These are phyloP conservation scores for Tachuris rubrigastra DNA, from an alignment of 2,113 vertebrate species.

Conservation along the genomic window DNA sequence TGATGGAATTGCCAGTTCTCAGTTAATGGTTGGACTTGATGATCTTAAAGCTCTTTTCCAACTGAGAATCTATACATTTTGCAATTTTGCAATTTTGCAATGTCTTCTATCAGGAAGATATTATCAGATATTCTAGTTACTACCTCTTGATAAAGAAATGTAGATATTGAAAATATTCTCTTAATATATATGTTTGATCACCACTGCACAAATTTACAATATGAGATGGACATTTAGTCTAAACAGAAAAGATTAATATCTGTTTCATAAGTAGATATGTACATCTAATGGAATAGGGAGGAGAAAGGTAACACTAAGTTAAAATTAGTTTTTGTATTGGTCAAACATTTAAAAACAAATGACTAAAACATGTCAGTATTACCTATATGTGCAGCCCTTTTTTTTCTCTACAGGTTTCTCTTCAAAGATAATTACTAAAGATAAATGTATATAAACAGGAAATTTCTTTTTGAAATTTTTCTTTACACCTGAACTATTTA, in stretches of 20 bases:
- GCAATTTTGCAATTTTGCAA: background rate
- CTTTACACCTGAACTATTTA: constrained; percentile 69
- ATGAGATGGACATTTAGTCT: constrained; percentile 18
- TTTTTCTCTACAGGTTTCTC: background rate
- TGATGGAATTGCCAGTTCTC: background rate
- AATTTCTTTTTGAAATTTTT: constrained; percentile 60
- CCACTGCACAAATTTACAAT: background rate
- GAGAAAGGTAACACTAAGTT: constrained; percentile 52
- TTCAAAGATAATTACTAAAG: constrained; percentile 50
- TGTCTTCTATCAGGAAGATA: background rate
- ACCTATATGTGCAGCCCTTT: constrained; percentile 28
- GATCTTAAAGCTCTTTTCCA: background rate
- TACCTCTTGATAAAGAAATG: background rate
- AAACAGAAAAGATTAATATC: constrained; percentile 37
- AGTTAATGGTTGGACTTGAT: accelerated
- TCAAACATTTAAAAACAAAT: constrained; percentile 60
- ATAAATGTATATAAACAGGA: constrained; percentile 65
- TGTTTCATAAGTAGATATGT: constrained; percentile 16
- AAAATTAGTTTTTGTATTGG: constrained; percentile 46
- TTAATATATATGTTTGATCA: background rate
- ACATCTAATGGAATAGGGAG: background rate
- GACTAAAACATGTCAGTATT: constrained; percentile 52
- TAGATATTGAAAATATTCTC: background rate
- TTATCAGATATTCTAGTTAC: background rate
- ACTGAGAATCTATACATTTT: background rate